These are phyloP conservation scores for Saguinus imperator DNA, from an alignment of 2,113 vertebrate genomes.

Conservation along the genomic window DNA sequence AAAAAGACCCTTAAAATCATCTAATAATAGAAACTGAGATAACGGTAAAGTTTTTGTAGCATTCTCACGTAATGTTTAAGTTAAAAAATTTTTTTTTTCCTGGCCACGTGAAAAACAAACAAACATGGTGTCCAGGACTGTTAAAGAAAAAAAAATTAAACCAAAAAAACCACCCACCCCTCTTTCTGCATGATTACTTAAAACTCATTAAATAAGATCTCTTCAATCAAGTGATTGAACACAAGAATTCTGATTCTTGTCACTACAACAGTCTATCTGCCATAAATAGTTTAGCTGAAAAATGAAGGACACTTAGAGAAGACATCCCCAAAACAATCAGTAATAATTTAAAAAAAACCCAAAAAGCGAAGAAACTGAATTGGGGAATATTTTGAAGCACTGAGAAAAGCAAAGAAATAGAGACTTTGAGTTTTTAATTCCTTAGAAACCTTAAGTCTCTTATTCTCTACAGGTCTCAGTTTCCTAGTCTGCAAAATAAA, in stretches of 20 bases:
- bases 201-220: neutral
- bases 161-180: neutral
- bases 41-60: neutral
- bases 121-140: too few species aligned
- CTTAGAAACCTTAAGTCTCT: neutral
- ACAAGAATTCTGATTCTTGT: constrained; percentile 18
- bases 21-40: neutral
- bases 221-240: constrained; percentile 42
- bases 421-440: neutral
- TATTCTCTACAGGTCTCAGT: neutral
- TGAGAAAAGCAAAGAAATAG: constrained; percentile 23
- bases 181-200: neutral
- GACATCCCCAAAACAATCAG: neutral
- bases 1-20: neutral
- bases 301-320: constrained; percentile 1
- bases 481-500: constrained; percentile 8
- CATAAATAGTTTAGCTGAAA: constrained; percentile 31
- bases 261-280: neutral
- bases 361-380: neutral
- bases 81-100: neutral
- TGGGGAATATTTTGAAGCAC: neutral
- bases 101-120: too few species aligned
- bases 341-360: neutral
- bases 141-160: neutral
- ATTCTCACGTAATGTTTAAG: constrained; percentile 16